Percentiles rank a stretch among this genome's conserved stretches.
These are phyloP conservation scores for Caenorhabditis latens DNA, from an alignment of 1,140 invertebrate species.

Conservation along the genomic window DNA sequence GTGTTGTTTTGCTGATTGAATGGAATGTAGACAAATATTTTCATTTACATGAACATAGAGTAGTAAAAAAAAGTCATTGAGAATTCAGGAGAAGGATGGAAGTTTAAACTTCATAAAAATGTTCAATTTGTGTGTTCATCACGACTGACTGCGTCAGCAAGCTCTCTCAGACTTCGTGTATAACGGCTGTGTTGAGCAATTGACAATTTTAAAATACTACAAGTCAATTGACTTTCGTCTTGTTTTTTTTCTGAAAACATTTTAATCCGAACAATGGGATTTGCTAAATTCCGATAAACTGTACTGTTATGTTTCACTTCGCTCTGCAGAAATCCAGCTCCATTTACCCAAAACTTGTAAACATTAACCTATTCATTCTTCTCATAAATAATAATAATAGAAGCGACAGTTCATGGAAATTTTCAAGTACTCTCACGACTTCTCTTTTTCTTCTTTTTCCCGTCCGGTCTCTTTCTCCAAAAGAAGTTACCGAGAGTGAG, in stretches of 20 bases:
- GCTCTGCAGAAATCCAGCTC: no score
- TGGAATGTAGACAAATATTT: no score
- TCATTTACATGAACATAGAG: not conserved
- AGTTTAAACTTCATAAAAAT: conserved; percentile 46
- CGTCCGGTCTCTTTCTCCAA: not conserved
- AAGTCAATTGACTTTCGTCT: no score
- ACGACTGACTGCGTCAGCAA: conserved; percentile 5
- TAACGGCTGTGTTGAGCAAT: not conserved
- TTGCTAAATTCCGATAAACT: no score
- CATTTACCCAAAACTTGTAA: no score
- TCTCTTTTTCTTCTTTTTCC: not conserved
- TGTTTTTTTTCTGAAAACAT: no score
- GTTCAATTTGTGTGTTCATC: conserved; percentile 44
- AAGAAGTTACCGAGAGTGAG: not conserved
- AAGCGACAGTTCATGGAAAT: not conserved
- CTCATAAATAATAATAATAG: conserved; percentile 23
- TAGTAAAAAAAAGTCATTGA: not conserved
- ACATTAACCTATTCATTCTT: no score
- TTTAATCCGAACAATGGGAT: no score
- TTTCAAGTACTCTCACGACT: conserved; percentile 47
- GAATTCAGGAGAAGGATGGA: not conserved
- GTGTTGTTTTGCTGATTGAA: no score
- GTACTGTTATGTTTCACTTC: no score
- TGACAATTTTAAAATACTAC: no score
- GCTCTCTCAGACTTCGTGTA: not conserved